Evolutionary conservation across 2,113 vertebrate genomes (phyloP), one percentile per base, ranked within the genome.

Genomic region (Sinocyclocheilus anshuiensis): DNA sequence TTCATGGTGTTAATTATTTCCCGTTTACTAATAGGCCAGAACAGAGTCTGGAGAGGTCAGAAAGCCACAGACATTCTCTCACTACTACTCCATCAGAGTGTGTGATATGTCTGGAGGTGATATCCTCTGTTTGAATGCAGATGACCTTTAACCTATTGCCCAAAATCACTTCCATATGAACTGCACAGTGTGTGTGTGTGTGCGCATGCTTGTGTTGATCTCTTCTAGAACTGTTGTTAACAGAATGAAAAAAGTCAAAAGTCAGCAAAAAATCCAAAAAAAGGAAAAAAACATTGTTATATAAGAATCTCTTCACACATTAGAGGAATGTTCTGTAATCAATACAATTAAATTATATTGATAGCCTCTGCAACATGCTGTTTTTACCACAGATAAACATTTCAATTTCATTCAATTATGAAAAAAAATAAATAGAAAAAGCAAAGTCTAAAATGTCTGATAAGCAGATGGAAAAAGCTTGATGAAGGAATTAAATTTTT

Each of bases 1-100:
- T 96, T 97, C 96, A 96, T 95, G 96, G 96, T 95, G 96, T 97
- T 97, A 97, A 97, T 97, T 96, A 97, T 96, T 96, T 99, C 97
- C 98, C 98, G 97, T 99, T 98, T 98, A 97, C 97, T 97, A 97
- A 97, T 95, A 97, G 10, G 77, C 59, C 86, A 67, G 87, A 94
- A 94, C 93, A 93, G 95, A 94, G 95, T 95, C 61, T 50, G 29
- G 16, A 93, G 95, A 84, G 95, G 95, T 96, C 94, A 91, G 92
- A 92, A 94, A 97, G 97, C 97, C 96, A 97, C 90, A 96, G 96
- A 95, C 96, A 93, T 94, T 55, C 33, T 75, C 71, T 67, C 69
- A 74, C 45, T 42, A 20, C 20, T 9, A 6, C 42, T 67, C 26
- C 3, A 50, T 74, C 20, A 53, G 12, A 48, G 71, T 83, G 72